Evolutionary conservation across 2,797 vertebrate genomes (phyloP).

Genomic region (Macroramphosus scolopax): DNA sequence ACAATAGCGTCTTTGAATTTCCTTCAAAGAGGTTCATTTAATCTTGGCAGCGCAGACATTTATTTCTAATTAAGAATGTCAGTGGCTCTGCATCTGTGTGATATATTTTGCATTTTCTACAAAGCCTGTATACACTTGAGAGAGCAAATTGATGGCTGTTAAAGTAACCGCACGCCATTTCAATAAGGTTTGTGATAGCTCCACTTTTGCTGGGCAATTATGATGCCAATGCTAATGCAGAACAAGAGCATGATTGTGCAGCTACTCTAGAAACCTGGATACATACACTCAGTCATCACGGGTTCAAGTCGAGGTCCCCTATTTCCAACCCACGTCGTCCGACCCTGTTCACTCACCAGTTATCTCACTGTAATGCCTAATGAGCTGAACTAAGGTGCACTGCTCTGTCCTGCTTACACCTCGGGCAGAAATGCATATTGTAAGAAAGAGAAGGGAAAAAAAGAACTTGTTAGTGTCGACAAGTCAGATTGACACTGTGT

Average conservation of each 20-base stretch:
- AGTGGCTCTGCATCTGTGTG: constrained; percentile 24
- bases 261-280: constrained; percentile 22
- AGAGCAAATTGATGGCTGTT: constrained; percentile 28
- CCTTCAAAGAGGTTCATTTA: constrained; percentile 35
- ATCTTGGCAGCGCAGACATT: constrained; percentile 22
- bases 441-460: constrained; percentile 14
- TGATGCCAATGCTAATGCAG: constrained; percentile 20
- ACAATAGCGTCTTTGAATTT: constrained; percentile 12
- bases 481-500: constrained; percentile 20
- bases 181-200: constrained; percentile 22
- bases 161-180: constrained; percentile 23
- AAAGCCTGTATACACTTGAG: constrained; percentile 19
- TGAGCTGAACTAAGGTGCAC: constrained; percentile 33
- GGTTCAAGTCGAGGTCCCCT: constrained; percentile 31
- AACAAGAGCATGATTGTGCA: constrained; percentile 8
- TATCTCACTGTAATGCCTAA: constrained; percentile 30
- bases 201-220: constrained; percentile 28
- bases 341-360: constrained; percentile 39
- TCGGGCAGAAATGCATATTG: constrained; percentile 13
- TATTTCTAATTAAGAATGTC: constrained; percentile 32
- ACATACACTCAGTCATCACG: constrained; percentile 22
- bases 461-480: constrained; percentile 20
- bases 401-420: constrained; percentile 13
- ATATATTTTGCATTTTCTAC: constrained; percentile 32
- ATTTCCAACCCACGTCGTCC: constrained; percentile 32